Evolutionary conservation across 2,797 vertebrate species (phyloP).

Genomic region (Crax fasciolata): DNA sequence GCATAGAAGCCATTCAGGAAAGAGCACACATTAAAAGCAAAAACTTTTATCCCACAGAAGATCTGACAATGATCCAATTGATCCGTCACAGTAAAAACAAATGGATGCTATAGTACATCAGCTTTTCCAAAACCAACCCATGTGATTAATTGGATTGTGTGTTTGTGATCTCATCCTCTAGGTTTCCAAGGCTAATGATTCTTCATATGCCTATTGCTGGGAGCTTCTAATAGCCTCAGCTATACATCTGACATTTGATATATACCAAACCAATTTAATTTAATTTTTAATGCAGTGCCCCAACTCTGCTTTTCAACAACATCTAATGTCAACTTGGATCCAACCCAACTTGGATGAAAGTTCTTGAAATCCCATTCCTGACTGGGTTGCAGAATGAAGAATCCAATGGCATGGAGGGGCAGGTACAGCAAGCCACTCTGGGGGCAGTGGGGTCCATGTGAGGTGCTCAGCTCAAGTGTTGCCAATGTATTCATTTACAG

Average conservation of each 20-base stretch:
- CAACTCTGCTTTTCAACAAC: background rate
- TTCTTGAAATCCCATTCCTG: background rate
- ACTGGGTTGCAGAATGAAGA: background rate
- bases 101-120: slow-evolving; percentile 22
- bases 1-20: background rate
- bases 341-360: background rate
- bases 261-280: background rate
- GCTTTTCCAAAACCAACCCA: slow-evolving; percentile 2
- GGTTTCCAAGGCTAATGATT: slow-evolving; percentile 48
- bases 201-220: background rate
- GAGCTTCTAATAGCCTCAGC: background rate
- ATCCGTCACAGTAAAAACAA: background rate
- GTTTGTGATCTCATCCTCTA: slow-evolving; percentile 31
- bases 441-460: fast-evolving
- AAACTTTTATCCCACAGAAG: slow-evolving; percentile 20
- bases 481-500: background rate
- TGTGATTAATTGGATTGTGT: slow-evolving; percentile 47
- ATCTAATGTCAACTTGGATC: background rate
- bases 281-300: background rate
- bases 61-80: slow-evolving; percentile 33
- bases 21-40: background rate
- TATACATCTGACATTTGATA: background rate
- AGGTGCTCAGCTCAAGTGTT: background rate
- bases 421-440: fast-evolving
- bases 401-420: background rate